Base-by-base conservation (phyloP, 2,797 vertebrate species). In the Ptychobarbus kaznakovi region DNA sequence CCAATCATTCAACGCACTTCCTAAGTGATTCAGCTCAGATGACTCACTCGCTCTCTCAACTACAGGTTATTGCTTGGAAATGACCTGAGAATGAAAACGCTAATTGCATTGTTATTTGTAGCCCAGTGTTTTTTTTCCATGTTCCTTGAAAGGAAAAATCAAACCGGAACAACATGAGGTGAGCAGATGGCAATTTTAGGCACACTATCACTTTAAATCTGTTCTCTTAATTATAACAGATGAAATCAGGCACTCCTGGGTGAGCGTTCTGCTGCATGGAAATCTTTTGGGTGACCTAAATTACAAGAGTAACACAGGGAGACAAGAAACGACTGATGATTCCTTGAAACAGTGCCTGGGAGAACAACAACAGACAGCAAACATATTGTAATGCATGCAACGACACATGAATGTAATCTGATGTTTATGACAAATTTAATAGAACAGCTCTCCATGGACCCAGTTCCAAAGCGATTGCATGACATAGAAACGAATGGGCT, bases 401-500 rank as follows among this genome's bases (percentile, higher is more conserved):
- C 49, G 11, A 73, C 40, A 66, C 74, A 89, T 20, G 80, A 76
- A 81, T 49, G 15, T 42, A 73, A 61, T 16, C 32, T 81, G 28
- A 80, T 74, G 83, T 90, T 86, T 77, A 83, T 82, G 74, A 76
- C 35, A 68, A 63, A 86, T 63, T 72, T 88, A 90, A 83, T 82
- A 65, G 86, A 91, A 78, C 75, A 81, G 69, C 66, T 81, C 83
- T 87, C 86, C 3, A 1, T 40, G 68, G 83, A 80, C 66, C 69
- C 44, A 12, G 76, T 56, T 74, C 53, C 83, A 84, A 46, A 81
- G 61, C 69, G 16, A 81, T 38, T n/a, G 38, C 80, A 72, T 42
- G 70, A 72, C 73, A 32, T 40, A 61, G 22, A 79, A 68, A 86
- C 78, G 53, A 83, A 84, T 22, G 25, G 70, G 25, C 32, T 38